Conservation (phyloP, 30 jellyfish, hydroid and myxozoan genomes). For the Aurelia sp. region DNA sequence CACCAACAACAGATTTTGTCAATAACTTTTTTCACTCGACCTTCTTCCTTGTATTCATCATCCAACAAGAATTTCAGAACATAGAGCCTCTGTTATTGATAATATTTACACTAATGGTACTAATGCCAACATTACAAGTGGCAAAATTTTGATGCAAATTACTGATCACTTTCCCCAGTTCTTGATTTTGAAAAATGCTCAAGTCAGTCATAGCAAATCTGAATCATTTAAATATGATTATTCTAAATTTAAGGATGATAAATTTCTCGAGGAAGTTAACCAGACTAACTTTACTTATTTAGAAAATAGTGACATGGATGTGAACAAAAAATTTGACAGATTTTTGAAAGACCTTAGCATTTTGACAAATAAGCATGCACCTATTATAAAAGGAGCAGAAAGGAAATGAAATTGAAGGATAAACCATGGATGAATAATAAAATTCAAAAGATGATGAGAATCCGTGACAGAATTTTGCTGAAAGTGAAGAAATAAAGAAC, state of each 20-base stretch:
- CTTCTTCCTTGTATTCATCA: constrained; percentile 44
- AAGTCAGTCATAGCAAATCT: no score
- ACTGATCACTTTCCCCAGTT: no score
- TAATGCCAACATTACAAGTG: neutral
- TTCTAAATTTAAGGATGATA: neutral
- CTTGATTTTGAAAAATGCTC: no score
- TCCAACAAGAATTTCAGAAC: constrained; percentile 36
- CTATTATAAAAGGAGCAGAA: constrained; percentile 6
- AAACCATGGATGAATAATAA: no score
- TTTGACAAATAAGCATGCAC: constrained; percentile 29
- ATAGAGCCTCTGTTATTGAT: constrained; percentile 40
- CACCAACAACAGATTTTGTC: constrained; percentile 44
- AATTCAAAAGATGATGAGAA: constrained; percentile 16
- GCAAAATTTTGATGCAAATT: no score
- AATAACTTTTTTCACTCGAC: constrained; percentile 2
- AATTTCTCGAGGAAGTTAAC: constrained; percentile 10
- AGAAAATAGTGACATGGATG: constrained; percentile 13
- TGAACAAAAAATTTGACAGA: neutral
- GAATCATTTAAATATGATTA: no score
- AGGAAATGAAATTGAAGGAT: constrained; percentile 24
- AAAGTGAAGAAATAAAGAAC: neutral
- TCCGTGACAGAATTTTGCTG: constrained; percentile 23
- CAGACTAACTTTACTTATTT: constrained; percentile 20
- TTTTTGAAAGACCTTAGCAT: constrained; percentile 8
- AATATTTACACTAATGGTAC: constrained; percentile 38